Evolutionary conservation across 2,888 invertebrate species (phyloP).

Genomic region (Rosalia funebris): DNA sequence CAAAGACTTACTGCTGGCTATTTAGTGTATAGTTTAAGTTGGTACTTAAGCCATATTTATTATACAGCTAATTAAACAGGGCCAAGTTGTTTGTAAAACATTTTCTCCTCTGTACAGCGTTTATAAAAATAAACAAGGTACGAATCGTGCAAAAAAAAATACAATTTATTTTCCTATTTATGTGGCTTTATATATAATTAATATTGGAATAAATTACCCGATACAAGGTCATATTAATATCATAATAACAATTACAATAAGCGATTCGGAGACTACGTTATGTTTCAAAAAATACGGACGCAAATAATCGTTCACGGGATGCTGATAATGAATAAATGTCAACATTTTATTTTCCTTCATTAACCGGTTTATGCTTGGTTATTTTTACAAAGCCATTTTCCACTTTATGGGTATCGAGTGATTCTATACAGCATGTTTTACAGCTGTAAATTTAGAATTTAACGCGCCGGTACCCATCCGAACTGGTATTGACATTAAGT

Average conservation of each 20-base stretch:
- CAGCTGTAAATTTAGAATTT: conserved; percentile 24
- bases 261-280: neutral
- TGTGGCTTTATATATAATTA: neutral
- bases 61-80: no score
- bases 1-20: no score
- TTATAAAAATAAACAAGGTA: no score
- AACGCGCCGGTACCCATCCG: neutral
- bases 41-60: no score
- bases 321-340: conserved; percentile 1
- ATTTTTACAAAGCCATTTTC: conserved; percentile 30
- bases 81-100: no score
- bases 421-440: conserved; percentile 25
- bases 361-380: conserved; percentile 22
- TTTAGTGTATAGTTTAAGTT: no score
- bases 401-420: conserved; percentile 24
- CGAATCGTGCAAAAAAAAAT: neutral
- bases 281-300: neutral
- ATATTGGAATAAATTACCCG: neutral
- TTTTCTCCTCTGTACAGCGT: no score
- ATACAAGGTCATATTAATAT: conserved; percentile 1
- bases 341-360: conserved; percentile 15
- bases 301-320: neutral
- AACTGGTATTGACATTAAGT: conserved; percentile 14
- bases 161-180: neutral
- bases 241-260: conserved; percentile 1